Percentiles rank a stretch among this genome's conserved stretches.
These are phyloP conservation scores for Leptopterna dolabrata DNA, from an alignment of 2,888 invertebrate genomes.

Conservation along the genomic window DNA sequence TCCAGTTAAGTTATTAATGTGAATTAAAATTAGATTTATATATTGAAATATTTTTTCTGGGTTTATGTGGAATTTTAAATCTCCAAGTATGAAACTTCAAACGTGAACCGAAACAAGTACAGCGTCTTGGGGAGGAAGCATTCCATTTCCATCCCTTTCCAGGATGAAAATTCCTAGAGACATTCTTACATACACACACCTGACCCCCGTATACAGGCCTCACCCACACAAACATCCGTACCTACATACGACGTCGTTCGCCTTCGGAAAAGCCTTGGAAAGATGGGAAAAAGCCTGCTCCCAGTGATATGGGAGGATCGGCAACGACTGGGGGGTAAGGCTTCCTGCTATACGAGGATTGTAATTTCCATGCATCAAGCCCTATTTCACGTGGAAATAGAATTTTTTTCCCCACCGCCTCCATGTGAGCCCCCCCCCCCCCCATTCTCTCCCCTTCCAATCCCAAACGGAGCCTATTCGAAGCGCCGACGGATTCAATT, in stretches of 20 bases:
- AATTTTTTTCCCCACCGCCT: not conserved
- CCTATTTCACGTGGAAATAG: constrained; percentile 49
- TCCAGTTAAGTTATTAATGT: no score
- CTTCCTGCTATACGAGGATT: constrained; percentile 30
- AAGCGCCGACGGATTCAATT: constrained; percentile 49
- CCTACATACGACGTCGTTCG: not conserved
- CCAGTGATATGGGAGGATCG: not conserved
- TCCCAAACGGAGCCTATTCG: constrained; percentile 47
- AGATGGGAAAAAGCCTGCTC: not conserved
- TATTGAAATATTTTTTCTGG: no score
- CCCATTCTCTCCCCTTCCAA: constrained; percentile 18
- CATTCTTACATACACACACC: not conserved
- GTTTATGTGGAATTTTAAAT: no score
- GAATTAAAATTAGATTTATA: no score
- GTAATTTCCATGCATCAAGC: constrained; percentile 49
- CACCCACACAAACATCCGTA: not conserved
- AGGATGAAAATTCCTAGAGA: constrained; percentile 13
- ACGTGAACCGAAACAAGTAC: no score
- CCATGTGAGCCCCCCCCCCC: not conserved
- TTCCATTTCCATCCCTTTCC: no score
- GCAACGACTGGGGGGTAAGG: not conserved
- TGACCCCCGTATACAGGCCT: not conserved
- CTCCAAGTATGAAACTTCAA: no score
- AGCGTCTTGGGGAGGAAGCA: no score
- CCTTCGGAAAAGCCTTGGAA: not conserved